Percentiles rank a stretch among this genome's conserved stretches.
These are phyloP conservation scores for Nymphalis io DNA, from an alignment of 1,140 invertebrate genomes.

Conservation along the genomic window DNA sequence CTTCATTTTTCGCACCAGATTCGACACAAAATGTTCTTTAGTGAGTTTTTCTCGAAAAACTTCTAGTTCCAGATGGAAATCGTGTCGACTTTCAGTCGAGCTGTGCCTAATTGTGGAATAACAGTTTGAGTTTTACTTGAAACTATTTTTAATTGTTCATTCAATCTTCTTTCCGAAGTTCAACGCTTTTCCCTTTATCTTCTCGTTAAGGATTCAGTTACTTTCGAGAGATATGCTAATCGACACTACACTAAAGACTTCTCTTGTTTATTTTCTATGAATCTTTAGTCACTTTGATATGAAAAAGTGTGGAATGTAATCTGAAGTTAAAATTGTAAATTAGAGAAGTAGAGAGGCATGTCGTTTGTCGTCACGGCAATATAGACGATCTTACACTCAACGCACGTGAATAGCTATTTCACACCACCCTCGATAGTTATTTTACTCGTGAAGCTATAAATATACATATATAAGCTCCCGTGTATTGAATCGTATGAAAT, in stretches of 20 bases:
- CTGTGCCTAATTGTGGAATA: conserved; percentile 31
- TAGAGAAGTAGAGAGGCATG: too few relatives aligned
- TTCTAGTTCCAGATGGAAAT: conserved; percentile 19
- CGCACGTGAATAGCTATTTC: too few relatives aligned
- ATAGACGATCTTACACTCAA: too few relatives aligned
- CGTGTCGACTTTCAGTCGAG: conserved; percentile 18
- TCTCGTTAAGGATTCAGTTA: conserved; percentile 28
- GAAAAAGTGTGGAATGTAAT: not conserved
- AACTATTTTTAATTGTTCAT: conserved; percentile 38
- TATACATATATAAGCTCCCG: too few relatives aligned
- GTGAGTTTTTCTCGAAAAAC: conserved; percentile 14
- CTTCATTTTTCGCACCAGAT: not conserved
- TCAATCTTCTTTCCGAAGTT: conserved; percentile 32
- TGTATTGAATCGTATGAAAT: too few relatives aligned
- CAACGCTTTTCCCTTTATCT: conserved; percentile 25
- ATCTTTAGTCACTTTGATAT: not conserved
- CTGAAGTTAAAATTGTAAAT: too few relatives aligned
- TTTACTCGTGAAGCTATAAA: too few relatives aligned
- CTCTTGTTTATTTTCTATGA: not conserved
- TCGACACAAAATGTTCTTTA: conserved; percentile 2
- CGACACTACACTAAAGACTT: not conserved
- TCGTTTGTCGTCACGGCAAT: too few relatives aligned
- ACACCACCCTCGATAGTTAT: too few relatives aligned
- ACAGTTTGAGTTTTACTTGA: conserved; percentile 30
- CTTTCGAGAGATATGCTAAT: conserved; percentile 11